phyloP scores from a whole-genome alignment of 1,140 invertebrate genomes.

The Drosophila willistoni region DNA sequence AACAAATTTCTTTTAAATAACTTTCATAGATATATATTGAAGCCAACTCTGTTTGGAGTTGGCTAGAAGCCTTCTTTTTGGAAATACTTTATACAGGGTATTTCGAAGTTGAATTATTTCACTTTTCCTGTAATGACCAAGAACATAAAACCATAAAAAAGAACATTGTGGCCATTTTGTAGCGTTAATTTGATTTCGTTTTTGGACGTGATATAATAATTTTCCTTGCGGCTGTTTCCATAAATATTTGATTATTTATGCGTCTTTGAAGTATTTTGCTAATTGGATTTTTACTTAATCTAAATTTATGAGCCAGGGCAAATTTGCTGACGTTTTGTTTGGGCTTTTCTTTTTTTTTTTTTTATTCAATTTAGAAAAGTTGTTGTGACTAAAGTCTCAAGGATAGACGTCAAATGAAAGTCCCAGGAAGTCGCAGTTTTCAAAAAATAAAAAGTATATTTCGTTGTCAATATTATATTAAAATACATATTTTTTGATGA shows the following conservation, averaged over 20 bases:
- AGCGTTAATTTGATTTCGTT: conserved; percentile 24
- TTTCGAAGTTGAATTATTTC: not conserved
- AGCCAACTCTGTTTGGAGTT: no score
- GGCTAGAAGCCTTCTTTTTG: no score
- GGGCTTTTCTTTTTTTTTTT: not conserved
- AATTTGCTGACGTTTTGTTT: conserved; percentile 9
- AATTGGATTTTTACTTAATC: conserved; percentile 48
- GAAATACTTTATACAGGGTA: not conserved
- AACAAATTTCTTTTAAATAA: no score
- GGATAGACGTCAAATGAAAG: not conserved
- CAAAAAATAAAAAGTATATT: not conserved
- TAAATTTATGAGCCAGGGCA: conserved; percentile 23
- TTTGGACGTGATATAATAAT: conserved; percentile 10
- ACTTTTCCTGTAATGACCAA: not conserved
- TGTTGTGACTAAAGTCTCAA: not conserved
- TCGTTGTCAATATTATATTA: no score
- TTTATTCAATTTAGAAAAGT: not conserved
- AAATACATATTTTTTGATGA: not conserved
- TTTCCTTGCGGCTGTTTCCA: conserved; percentile 13
- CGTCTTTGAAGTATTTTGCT: conserved; percentile 25
- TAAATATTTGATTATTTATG: conserved; percentile 30
- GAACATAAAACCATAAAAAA: conserved; percentile 5
- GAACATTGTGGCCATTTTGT: conserved; percentile 29
- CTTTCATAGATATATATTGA: no score
- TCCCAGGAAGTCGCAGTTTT: no score